Evolutionary conservation across 2,113 vertebrate species (phyloP), one percentile per base, ranked within the genome.

Genomic region (Ivindomyrus marchei): DNA sequence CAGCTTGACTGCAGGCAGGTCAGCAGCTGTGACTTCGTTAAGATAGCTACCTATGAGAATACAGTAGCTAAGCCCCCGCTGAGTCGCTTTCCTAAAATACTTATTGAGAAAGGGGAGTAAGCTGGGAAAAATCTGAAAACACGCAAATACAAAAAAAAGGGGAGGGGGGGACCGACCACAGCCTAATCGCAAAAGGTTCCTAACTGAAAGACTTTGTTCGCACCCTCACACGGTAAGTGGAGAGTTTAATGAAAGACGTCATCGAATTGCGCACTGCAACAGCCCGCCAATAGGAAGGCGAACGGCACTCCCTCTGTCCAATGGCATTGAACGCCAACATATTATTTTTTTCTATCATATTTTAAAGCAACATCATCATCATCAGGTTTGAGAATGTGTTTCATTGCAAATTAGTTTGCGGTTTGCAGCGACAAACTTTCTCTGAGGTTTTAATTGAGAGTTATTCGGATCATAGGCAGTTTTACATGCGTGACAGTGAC

Each of bases 171-270:
- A 45, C 45, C 24, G 56, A 46, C 39, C 80, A 31, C 77, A 62
- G 53, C 8, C 89, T 62, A 80, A 56, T 46, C 21, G 77, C 77
- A 56, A 85, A 85, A 89, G 52, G 53, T 50, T 85, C 77, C 49
- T 56, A 42, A 80, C 77, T 85, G 89, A 89, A 89, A 77, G 89
- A 89, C 89, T 89, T 89, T 85, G 89, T 85, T 89, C 89, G 89
- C 89, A 85, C 89, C 77, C 89, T 89, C 89, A 39, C 77, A 39
- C 77, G 46, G 89, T 46, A 31, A 89, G 47, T 56, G 88, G 88
- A 89, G 77, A 85, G 50, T 89, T 85, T 89, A 62, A 50, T 89
- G 80, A 17, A 46, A 84, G 89, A 89, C 89, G 89, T 89, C 50
- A 85, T 85, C 39, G 49, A 36, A 56, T 85, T 42, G 77, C 89